Evolutionary conservation across 2,113 vertebrate species (phyloP), one percentile per base, ranked within the genome.

Genomic region (Heteronetta atricapilla): DNA sequence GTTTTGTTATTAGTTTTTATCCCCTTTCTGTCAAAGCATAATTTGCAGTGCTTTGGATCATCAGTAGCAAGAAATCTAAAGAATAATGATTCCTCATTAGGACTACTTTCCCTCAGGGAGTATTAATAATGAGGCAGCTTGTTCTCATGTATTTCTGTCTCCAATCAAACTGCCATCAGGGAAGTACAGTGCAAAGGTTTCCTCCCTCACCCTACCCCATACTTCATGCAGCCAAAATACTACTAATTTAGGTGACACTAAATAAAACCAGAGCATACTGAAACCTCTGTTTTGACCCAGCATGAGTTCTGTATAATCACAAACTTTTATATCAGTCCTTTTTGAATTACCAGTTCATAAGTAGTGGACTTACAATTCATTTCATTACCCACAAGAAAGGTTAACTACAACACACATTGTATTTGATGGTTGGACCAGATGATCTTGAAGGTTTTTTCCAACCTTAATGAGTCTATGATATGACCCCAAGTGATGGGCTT

Each of bases 221-320:
- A 13, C 34, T 26, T 7, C 3, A 40, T 14, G 10, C 13, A 62
- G 11, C 4, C 42, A 76, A 48, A 80, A 38, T 9, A 33, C 25
- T 53, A 53, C 16, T 17, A 15, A 11, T 63, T 89, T n/a, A 72
- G 9, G n/a, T 67, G 58, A 75, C 72, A 26, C 11, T 63, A 3
- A 21, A 53, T 48, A 63, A 67, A 59, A 23, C 2, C 0, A 0
- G 6, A 88, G 16, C 29, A 44, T 23, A 34, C n/a, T 15, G 3
- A 66, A 86, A 76, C 7, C 11, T 73, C 44, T 56, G 18, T 14
- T 90, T 77, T 52, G 40, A 25, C 8, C 22, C 33, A 55, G 25
- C 3, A 6, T 14, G 40, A 10, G 7, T 78, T 66, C 60, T n/a
- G 11, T 74, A 11, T 50, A 53, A 68, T 50, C n/a, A 60, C 16